Conservation (phyloP, 2,888 invertebrate species). For the Elaeidobius kamerunicus region DNA sequence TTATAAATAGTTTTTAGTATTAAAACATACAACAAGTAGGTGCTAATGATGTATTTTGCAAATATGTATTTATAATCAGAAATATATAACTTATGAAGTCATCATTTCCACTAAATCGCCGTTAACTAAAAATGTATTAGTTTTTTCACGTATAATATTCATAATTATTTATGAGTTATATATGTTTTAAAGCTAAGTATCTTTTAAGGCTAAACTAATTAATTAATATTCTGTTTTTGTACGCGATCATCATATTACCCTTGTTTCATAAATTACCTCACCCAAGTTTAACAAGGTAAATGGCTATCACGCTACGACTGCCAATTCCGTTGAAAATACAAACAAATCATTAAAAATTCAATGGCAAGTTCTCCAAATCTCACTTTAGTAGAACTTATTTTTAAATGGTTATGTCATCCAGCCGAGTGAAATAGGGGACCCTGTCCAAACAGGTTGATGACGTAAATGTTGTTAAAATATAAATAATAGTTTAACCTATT, state of each 20-base stretch:
- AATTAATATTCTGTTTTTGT: conserved; percentile 5
- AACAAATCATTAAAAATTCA: conserved; percentile 23
- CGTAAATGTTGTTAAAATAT: conserved; percentile 19
- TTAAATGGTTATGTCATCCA: conserved; percentile 32
- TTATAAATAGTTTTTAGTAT: too few species aligned
- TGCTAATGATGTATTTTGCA: too few species aligned
- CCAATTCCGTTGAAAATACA: conserved; percentile 7
- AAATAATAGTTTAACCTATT: too few species aligned
- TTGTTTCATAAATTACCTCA: conserved; percentile 18
- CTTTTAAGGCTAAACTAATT: conserved; percentile 3
- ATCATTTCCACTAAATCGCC: not conserved
- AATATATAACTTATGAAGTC: too few species aligned
- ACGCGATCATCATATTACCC: conserved; percentile 7
- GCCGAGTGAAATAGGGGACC: too few species aligned
- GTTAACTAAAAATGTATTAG: not conserved
- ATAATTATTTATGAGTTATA: not conserved
- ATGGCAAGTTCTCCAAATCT: conserved; percentile 25
- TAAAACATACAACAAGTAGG: too few species aligned
- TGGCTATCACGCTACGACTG: conserved; percentile 5
- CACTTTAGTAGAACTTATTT: conserved; percentile 23
- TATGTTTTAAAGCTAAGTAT: not conserved
- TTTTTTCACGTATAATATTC: not conserved
- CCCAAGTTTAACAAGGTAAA: conserved; percentile 17
- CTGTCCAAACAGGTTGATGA: conserved; percentile 24
- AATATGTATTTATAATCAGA: too few species aligned